Evolutionary conservation across 2,888 invertebrate genomes (phyloP), one percentile per base, ranked within the genome.

Genomic region (Baronia brevicornis): DNA sequence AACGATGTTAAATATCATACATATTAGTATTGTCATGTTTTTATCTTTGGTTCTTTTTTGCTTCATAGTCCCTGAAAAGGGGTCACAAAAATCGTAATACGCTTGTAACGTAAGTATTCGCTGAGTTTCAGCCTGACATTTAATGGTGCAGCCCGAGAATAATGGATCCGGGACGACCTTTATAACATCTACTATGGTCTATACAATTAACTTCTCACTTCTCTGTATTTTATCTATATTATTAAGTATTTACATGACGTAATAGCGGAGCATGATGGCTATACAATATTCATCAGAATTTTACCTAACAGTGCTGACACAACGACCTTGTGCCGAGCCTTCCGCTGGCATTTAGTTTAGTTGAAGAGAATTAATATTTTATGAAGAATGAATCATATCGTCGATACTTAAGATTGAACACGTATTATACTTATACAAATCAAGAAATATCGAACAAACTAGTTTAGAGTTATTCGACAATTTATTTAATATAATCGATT

Each of bases 161-260:
- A 28, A 22, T 33, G 27, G 17, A 28, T n/a, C 15, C 6, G 18
- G 12, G 15, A 26, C 27, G 17, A 33, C 33, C 33, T 33, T 23
- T 18, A 23, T 11, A 30, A 17, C 28, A 17, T 22, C 23, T 23
- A 33, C 27, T 33, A 28, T 28, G 22, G 28, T 13, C 33, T 22
- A 22, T 28, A 23, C 23, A 33, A 28, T 28, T 33, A 33, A 33
- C 33, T 33, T 33, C 28, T 15, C 23, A 11, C 23, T 23, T 30
- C n/a, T n/a, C n/a, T n/a, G n/a, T n/a, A n/a, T n/a, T n/a, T n/a
- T n/a, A n/a, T n/a, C n/a, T n/a, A n/a, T n/a, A n/a, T n/a, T n/a
- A n/a, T n/a, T n/a, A n/a, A n/a, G n/a, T n/a, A n/a, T n/a, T n/a
- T n/a, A n/a, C n/a, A n/a, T n/a, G n/a, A n/a, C n/a, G n/a, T n/a